Evolutionary conservation across 2,797 vertebrate species (phyloP).

Genomic region (Adelosebastes latens): DNA sequence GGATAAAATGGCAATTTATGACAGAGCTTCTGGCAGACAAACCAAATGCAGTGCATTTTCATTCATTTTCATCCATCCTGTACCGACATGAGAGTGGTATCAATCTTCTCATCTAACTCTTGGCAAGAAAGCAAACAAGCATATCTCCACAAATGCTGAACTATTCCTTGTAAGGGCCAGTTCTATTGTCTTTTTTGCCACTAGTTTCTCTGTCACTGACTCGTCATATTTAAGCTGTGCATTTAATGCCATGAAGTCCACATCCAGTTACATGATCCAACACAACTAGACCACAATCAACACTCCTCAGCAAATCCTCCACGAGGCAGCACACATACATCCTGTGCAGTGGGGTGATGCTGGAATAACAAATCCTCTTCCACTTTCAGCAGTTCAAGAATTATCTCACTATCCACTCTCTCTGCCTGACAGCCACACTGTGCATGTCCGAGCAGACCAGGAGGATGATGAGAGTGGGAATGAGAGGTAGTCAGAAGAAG

Average conservation of each 20-base stretch:
- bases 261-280: conserved; percentile 26
- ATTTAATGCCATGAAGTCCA: conserved; percentile 9
- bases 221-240: not conserved
- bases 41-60: not conserved
- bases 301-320: conserved; percentile 51
- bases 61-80: not conserved
- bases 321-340: conserved; percentile 41
- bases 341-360: conserved; percentile 35
- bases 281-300: conserved; percentile 38
- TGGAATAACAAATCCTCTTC: conserved; percentile 51
- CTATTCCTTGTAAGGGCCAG: not conserved
- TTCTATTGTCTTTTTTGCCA: not conserved
- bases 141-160: not conserved
- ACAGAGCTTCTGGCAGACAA: not conserved
- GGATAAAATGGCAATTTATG: not conserved
- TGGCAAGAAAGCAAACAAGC: not conserved
- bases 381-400: conserved; percentile 55
- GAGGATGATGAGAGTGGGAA: conserved; percentile 39
- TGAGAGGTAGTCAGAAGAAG: conserved; percentile 30
- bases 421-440: conserved; percentile 28
- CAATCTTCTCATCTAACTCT: not conserved
- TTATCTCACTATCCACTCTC: conserved; percentile 45
- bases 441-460: conserved; percentile 35
- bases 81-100: not conserved
- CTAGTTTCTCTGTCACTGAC: not conserved